phyloP scores from a whole-genome alignment of 1,140 invertebrate genomes.

The Agrilus planipennis region DNA sequence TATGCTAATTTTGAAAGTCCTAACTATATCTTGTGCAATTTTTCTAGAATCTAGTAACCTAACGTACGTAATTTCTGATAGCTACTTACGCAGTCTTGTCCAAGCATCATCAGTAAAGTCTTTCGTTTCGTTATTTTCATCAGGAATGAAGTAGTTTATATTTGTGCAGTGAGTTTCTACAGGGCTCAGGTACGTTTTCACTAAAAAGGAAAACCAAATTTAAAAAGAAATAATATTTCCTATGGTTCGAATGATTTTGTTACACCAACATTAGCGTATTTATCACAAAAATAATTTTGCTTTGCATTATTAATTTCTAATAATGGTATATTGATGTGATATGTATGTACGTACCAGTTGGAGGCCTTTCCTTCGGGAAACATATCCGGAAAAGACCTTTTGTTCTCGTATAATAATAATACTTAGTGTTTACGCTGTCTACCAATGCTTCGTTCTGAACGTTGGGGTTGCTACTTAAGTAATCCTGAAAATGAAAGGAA shows the following conservation, averaged over 20 bases:
- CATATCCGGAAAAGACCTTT: constrained; percentile 83
- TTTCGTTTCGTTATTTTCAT: constrained; percentile 70
- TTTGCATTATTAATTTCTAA: too few species aligned
- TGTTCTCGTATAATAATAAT: constrained; percentile 75
- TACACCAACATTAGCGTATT: too few species aligned
- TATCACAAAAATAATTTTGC: too few species aligned
- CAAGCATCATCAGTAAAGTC: constrained; percentile 71
- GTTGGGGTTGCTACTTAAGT: constrained; percentile 55
- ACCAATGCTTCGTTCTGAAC: constrained; percentile 57
- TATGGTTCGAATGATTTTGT: too few species aligned
- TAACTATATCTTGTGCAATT: too few species aligned
- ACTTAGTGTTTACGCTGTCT: constrained; percentile 68
- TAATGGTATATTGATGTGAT: too few species aligned
- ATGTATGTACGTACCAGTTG: constrained; percentile 55
- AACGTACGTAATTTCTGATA: background rate
- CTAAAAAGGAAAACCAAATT: constrained; percentile 45
- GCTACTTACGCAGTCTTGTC: constrained; percentile 65
- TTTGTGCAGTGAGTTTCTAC: constrained; percentile 91
- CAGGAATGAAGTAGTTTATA: constrained; percentile 85
- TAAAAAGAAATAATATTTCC: background rate
- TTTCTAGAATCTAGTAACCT: too few species aligned
- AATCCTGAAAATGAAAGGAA: constrained; percentile 49
- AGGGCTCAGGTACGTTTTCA: constrained; percentile 80
- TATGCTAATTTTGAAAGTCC: too few species aligned
- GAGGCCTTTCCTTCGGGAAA: constrained; percentile 77